Evolutionary conservation across 2,888 invertebrate species (phyloP), one percentile per base, ranked within the genome.

Genomic region (Mimachlamys varia): DNA sequence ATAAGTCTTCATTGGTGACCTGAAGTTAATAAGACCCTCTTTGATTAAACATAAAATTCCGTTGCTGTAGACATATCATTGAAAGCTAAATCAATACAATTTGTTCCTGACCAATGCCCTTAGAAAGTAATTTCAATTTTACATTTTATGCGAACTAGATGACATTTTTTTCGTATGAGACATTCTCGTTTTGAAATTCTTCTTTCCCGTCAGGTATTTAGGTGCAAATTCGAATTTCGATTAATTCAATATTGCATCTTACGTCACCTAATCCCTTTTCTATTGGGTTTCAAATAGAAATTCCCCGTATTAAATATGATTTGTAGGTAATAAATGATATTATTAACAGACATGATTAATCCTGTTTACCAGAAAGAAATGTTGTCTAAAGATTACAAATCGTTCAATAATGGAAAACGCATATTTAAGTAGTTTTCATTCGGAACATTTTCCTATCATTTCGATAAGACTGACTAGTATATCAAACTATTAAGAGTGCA

Each of bases 341-440:
- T 10, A 33, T 13, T 76, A 33, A 10, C 76, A 27, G 27, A 33
- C 7, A 76, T 10, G 76, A 12, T 27, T 76, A 33, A 27, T 76
- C 76, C 33, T 33, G 76, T 76, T 76, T 13, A 33, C 10, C 15
- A 33, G 13, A 15, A 76, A 33, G 10, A 76, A 27, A 15, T 62
- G n/a, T 22, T 62, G 62, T 17, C n/a, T 22, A 62, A 62, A 62
- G 62, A 62, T 62, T 62, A 62, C 62, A 62, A 62, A 62, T 62
- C 7, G 62, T 62, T 62, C 1, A 22, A 76, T 33, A 27, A 7
- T 76, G 4, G 4, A 76, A 62, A 4, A 3, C 10, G n/a, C 10
- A 1, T 22, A 62, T 10, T n/a, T 62, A 62, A n/a, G 12, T 62
- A 76, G 33, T 76, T 76, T 27, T 27, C 27, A 27, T 76, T 33